Evolutionary conservation across 2,888 invertebrate species (phyloP), one percentile per base, ranked within the genome.

Genomic region (Lepidocyrtoides sp.): DNA sequence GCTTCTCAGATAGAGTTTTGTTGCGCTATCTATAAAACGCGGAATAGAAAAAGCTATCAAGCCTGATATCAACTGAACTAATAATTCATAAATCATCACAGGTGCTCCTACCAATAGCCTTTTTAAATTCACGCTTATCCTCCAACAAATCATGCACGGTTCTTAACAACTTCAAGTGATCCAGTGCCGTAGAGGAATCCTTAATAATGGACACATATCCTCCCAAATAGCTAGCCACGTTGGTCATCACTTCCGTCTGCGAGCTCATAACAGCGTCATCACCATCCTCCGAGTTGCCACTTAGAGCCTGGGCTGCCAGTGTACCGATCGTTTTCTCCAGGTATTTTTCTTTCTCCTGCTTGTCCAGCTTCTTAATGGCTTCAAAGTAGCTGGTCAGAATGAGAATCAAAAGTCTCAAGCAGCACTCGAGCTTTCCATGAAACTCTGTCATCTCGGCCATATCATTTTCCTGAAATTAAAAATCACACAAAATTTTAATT

Each of bases 141-240:
- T 82, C 82, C 20, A 92, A 36, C 23, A 93, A 29, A 79, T 93
- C 91, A 57, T 92, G 89, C 17, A 92, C 12, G 32, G 10, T 83
- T 79, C 92, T 91, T 10, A 93, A 29, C 10, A 93, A 23, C 32
- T 91, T 92, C 23, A 93, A n/a, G 26, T 93, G 93, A 32, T 91
- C 92, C 20, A 89, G 26, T 0, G 92, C 92, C 2, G 91, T 91
- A 0, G 41, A 10, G 2, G 91, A 86, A 23, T 92, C 79, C 26
- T 89, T 91, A 0, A 91, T 77, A 20, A 54, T 23, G 2, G 51
- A 32, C 0, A 36, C 72, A 1, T 86, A 66, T 17, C 85, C 85
- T 12, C 60, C 81, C 8, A 92, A 44, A 36, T 90, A 92, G 8
- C 29, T 48, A 2, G 90, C 60, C 8, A 87, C 84, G 29, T 90